Evolutionary conservation across 2,888 invertebrate species (phyloP).

Genomic region (Leptogaster cylindrica): DNA sequence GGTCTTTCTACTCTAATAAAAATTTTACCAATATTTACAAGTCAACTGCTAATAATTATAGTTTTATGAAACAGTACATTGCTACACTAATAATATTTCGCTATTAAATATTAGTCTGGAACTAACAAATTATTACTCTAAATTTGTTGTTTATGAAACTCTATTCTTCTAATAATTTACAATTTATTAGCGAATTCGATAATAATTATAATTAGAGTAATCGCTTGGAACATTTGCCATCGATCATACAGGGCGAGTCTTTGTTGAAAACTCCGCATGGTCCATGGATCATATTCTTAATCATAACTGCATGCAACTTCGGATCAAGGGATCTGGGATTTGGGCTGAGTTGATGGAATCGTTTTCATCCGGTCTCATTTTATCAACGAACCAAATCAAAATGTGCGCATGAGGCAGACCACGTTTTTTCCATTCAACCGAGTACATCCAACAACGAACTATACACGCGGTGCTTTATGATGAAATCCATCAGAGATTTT

Average conservation of each 20-base stretch:
- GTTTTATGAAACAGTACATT: too few species aligned
- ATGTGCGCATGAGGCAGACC: constrained; percentile 50
- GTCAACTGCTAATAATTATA: too few species aligned
- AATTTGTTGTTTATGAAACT: too few species aligned
- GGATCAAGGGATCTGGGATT: constrained; percentile 49
- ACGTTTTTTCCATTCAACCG: constrained; percentile 40
- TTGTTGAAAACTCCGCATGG: constrained; percentile 55
- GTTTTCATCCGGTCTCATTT: constrained; percentile 47
- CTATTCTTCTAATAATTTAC: too few species aligned
- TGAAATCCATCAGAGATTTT: constrained; percentile 40
- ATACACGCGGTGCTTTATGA: constrained; percentile 34
- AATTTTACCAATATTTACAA: too few species aligned
- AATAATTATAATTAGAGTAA: too few species aligned
- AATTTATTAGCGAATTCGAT: too few species aligned
- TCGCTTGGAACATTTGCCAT: constrained; percentile 54
- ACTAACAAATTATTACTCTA: too few species aligned
- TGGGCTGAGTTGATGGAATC: constrained; percentile 34
- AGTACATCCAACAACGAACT: constrained; percentile 51
- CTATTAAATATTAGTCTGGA: too few species aligned
- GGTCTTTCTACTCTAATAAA: too few species aligned
- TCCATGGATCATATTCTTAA: constrained; percentile 54
- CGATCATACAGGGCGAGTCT: constrained; percentile 56
- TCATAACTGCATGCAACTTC: constrained; percentile 50
- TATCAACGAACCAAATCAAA: constrained; percentile 46
- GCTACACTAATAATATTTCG: too few species aligned